Conservation (phyloP, 2,113 vertebrate genomes). For the Dipodomys ordii region DNA sequence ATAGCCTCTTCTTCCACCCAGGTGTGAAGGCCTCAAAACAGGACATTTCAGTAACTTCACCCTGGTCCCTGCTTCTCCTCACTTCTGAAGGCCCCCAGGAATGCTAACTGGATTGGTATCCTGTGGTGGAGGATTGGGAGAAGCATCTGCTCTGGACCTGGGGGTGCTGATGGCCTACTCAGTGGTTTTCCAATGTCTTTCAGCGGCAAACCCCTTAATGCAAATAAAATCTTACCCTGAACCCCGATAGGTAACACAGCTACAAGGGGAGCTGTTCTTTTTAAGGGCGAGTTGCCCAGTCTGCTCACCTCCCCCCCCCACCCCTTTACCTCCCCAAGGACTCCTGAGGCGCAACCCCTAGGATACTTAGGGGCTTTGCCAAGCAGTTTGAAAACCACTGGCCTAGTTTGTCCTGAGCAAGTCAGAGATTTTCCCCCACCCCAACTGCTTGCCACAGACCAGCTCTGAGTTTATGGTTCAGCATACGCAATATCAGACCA, state of each 20-base stretch:
- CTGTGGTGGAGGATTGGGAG: constrained; percentile 22
- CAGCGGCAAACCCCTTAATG: constrained; percentile 80
- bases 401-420: constrained; percentile 79
- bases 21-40: constrained; percentile 46
- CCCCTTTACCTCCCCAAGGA: constrained; percentile 35
- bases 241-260: constrained; percentile 79
- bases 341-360: constrained; percentile 73
- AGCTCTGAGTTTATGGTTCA: constrained; percentile 68
- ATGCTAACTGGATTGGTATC: constrained; percentile 14
- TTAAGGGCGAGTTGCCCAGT: constrained; percentile 63
- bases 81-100: constrained; percentile 49
- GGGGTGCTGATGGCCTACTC: constrained; percentile 69
- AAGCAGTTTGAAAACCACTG: constrained; percentile 81
- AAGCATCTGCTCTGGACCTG: constrained; percentile 58
- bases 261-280: constrained; percentile 67
- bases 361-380: constrained; percentile 65
- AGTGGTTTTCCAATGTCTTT: constrained; percentile 78
- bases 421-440: constrained; percentile 68
- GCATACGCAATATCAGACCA: constrained; percentile 62
- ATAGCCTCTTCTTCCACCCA: constrained; percentile 48
- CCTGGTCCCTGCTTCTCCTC: constrained; percentile 16
- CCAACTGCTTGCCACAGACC: constrained; percentile 69
- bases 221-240: constrained; percentile 82
- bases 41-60: constrained; percentile 49
- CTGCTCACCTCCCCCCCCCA: constrained; percentile 16